Percentiles rank a stretch among this genome's conserved stretches.
phyloP scores from a whole-genome alignment of 2,888 invertebrate species.

The Plagodis dolabraria region DNA sequence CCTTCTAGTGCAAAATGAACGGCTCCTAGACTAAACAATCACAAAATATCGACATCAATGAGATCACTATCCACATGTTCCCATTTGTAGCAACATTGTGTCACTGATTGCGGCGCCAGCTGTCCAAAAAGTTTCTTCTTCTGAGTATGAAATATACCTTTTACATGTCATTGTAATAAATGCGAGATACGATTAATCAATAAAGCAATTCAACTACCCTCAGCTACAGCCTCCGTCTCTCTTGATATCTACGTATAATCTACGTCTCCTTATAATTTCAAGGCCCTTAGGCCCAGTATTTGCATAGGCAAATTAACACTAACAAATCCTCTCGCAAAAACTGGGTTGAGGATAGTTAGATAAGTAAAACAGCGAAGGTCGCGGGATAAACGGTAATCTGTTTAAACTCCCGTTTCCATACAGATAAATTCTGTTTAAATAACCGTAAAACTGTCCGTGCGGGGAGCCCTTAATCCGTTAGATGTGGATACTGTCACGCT shows the following conservation, averaged over 20 bases:
- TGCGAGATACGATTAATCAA: no score
- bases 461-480: slow-evolving; percentile 62
- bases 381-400: slow-evolving; percentile 60
- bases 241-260: not conserved
- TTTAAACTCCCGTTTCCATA: slow-evolving; percentile 62
- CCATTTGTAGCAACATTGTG: no score
- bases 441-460: slow-evolving; percentile 68
- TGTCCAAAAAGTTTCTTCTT: no score
- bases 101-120: no score
- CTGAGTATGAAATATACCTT: no score
- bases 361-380: slow-evolving; percentile 51
- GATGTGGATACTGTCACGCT: slow-evolving; percentile 60
- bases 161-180: no score
- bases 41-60: no score
- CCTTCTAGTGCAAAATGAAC: no score
- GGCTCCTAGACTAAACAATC: no score
- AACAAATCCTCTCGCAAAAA: slow-evolving; percentile 40
- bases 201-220: no score
- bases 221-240: no score
- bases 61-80: no score
- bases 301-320: slow-evolving; percentile 33
- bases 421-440: slow-evolving; percentile 73
- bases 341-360: slow-evolving; percentile 45
- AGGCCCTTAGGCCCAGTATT: slow-evolving; percentile 5
- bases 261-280: not conserved